Evolutionary conservation across 1,140 invertebrate genomes (phyloP), one percentile per base, ranked within the genome.

Genomic region (Sycobia sp.): DNA sequence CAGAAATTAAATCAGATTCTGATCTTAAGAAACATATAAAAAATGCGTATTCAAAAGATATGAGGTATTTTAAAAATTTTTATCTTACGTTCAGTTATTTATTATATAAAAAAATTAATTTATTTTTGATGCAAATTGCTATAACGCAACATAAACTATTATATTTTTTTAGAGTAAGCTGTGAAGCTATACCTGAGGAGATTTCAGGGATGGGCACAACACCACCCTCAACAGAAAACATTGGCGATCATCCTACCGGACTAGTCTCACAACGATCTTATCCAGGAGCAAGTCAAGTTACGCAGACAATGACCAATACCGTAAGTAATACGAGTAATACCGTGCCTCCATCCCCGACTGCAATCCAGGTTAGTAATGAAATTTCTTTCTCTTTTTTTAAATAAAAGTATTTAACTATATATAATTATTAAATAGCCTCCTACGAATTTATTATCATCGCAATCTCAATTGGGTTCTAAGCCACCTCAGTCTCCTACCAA

Each of bases 161-260:
- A 51, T 62, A 44, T 54, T 44, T 25, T 56, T 62, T 3, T 29
- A 84, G 90, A 73, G 90, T 92, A 4, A 93, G 91, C 73, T 94
- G 90, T 77, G 92, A 94, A 82, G 91, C 92, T 39, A 95, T 95
- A 68, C 92, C 92, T 7, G 92, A 95, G 82, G 92, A 95, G 85
- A 91, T 91, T 72, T 86, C 84, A 39, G 88, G 85, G 22, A 79
- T 84, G 76, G 84, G 85, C 62, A 84, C 84, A 22, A 87, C 86
- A 25, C 86, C 86, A 41, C 86, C 86, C 20, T 76, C 76, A 9
- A 71, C 69, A 27, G 78, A 81, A 50, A 72, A 73, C 63, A 64
- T 70, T 38, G 71, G 69, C 23, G 71, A 71, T 29, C 75, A 78
- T 73, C 71, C 74, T 27, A 47, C 55, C n/a, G 70, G 69, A 49